phyloP scores from a whole-genome alignment of 2,888 invertebrate species.

The Erebia ligea region DNA sequence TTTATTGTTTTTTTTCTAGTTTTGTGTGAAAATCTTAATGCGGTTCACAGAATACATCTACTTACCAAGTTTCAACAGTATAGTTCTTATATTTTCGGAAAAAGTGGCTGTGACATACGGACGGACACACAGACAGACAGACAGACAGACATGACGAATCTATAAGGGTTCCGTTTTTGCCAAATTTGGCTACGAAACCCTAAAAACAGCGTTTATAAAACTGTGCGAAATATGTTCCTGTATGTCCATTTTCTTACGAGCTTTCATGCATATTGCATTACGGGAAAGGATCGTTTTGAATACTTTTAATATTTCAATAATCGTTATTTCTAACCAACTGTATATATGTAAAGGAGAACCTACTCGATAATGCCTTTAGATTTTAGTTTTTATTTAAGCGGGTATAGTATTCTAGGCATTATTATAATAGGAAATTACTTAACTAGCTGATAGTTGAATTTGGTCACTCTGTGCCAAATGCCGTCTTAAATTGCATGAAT shows the following conservation, averaged over 20 bases:
- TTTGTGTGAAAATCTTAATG: no score
- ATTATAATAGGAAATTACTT: not conserved
- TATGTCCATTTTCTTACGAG: slow-evolving; percentile 24
- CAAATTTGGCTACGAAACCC: no score
- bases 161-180: no score
- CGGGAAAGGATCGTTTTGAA: slow-evolving; percentile 22
- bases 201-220: slow-evolving; percentile 6
- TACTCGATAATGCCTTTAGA: not conserved
- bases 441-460: not conserved
- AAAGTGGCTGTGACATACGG: no score
- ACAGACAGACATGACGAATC: no score
- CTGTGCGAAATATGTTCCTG: slow-evolving; percentile 15
- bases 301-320: slow-evolving; percentile 19
- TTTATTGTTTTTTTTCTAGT: no score
- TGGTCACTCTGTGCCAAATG: not conserved
- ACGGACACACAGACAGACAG: no score
- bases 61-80: no score
- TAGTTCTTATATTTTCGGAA: no score
- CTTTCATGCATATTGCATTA: slow-evolving; percentile 34
- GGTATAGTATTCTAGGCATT: not conserved
- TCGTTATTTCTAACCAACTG: slow-evolving; percentile 13
- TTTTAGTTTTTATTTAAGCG: not conserved
- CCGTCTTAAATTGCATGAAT: not conserved
- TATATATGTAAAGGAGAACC: not conserved
- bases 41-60: no score